These are phyloP conservation scores for Sycobia sp. DNA, from an alignment of 1,140 invertebrate species.

Conservation along the genomic window DNA sequence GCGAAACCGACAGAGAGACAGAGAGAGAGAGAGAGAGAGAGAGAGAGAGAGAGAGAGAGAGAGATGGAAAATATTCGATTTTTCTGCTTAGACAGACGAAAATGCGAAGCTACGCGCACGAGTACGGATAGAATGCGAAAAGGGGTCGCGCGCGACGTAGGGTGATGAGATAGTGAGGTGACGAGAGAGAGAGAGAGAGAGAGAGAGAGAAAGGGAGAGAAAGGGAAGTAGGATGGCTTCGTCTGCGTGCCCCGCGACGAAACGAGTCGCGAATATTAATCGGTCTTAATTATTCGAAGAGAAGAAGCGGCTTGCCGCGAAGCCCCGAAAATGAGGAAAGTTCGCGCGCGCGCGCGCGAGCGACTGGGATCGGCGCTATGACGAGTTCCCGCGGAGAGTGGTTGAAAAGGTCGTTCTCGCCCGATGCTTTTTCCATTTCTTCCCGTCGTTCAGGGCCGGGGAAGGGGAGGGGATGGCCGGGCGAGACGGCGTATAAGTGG, in stretches of 20 bases:
- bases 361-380: background rate
- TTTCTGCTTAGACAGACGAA: too few species aligned
- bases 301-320: background rate
- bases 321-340: constrained; percentile 31
- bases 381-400: constrained; percentile 4
- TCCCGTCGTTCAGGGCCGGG: too few species aligned
- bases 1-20: constrained; percentile 1
- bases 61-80: constrained; percentile 23
- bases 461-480: too few species aligned
- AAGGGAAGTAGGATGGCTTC: too few species aligned
- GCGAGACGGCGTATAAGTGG: too few species aligned
- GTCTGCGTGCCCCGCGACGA: background rate
- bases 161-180: too few species aligned
- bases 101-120: too few species aligned
- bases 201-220: background rate
- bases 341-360: background rate
- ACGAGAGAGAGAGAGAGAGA: constrained; percentile 9
- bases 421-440: too few species aligned
- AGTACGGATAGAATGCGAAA: too few species aligned
- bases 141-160: too few species aligned
- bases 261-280: constrained; percentile 34
- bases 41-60: background rate
- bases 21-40: constrained; percentile 5
- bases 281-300: constrained; percentile 33
- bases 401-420: constrained; percentile 12